Base-by-base conservation (phyloP, 2,888 invertebrate species). In the Periphyllus acericola region DNA sequence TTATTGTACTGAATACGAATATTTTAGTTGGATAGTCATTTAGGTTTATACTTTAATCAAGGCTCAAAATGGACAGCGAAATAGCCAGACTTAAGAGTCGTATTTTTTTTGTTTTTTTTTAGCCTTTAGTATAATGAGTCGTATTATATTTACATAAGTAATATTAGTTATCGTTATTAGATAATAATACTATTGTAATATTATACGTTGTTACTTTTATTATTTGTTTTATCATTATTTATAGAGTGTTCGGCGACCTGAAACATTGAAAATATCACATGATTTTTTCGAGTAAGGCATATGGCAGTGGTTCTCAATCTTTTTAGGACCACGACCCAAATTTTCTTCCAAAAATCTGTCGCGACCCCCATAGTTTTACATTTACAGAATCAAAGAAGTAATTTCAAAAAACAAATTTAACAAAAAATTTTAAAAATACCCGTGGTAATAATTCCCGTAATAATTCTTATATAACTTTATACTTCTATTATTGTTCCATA, bases 171-270 rank as follows among this genome's bases (percentile, higher is more conserved):
- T 78, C 34, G 32, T 66, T 85, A 68, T 78, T 76, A 46, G 32
- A 29, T 76, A 34, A 46, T 46, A 76, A 46, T n/a, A 76, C 46
- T 40, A 36, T 74, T 83, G 40, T 71, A 78, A 78, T 52, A 75
- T 74, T 66, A 40, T 83, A 46, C 11, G 29, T 52, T 85, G 68
- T 85, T 78, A 34, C 3, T 71, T 68, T n/a, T 68, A 68, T 76
- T 14, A 68, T 85, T 85, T 85, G 46, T 60, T 14, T 74, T 19
- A 34, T 60, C 46, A 34, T 85, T 25, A 89, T 95, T 93, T 89
- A 98, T 96, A 91, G 95, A 96, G 91, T 96, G 95, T 91, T 98
- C 98, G 95, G 96, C 95, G 84, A 94, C 94, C 96, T 97, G 91
- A 78, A 91, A 85, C 3, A 46, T 46, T 14, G 46, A 46, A 46